Evolutionary conservation across 2,888 invertebrate species (phyloP), one percentile per base, ranked within the genome.

Genomic region (Xanthia togata): DNA sequence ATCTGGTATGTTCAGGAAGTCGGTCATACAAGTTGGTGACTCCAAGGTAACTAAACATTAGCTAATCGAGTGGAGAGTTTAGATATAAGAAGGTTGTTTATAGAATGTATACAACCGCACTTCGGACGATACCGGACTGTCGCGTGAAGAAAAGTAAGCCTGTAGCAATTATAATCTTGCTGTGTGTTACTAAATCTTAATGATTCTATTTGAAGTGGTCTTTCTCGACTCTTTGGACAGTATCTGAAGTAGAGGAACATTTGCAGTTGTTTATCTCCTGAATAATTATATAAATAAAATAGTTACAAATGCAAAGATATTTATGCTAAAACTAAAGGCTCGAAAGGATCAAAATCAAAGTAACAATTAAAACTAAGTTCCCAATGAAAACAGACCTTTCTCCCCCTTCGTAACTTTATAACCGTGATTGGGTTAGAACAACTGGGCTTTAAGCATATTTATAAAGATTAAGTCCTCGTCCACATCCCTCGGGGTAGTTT

Each of bases 31-130:
- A 55, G 14, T n/a, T 12, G 12, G n/a, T 0, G 55, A 55, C 55
- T 12, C n/a, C 12, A n/a, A n/a, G n/a, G n/a, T n/a, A n/a, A n/a
- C 35, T 60, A 35, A 50, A 73, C 41, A 62, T 81, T 62, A 81
- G 26, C 50, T 82, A 78, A 81, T 70, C 53, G 47, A 70, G 67
- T 83, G 60, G 4, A 70, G 35, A 77, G 23, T 38, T 26, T 23
- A 57, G 55, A 65, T 77, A 47, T 38, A 65, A 1, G 38, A 26
- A 53, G 38, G 8, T 17, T 64, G 35, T 71, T 64, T 69, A 77
- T 71, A 47, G 55, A 59, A 31, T 38, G 26, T 4, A 9, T 55
- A 47, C 26, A 81, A 26, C 26, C 47, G 38, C 26, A 62, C 41
- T 70, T 44, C n/a, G 14, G 70, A 31, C 41, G 57, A 17, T 31